These are phyloP conservation scores for Pedicia rivosa DNA, from an alignment of 2,888 invertebrate genomes.

Conservation along the genomic window DNA sequence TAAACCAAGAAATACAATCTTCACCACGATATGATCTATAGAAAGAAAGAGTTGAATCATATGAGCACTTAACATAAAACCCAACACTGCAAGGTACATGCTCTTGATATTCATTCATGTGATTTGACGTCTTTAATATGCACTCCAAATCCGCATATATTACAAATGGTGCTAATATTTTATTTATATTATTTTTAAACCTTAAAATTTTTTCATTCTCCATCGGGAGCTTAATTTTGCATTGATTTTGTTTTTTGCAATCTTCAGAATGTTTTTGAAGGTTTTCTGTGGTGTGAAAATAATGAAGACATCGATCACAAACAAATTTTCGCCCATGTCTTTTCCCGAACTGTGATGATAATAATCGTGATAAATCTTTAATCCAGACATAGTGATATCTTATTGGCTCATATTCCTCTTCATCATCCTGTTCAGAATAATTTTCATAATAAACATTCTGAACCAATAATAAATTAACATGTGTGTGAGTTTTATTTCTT, in stretches of 20 bases:
- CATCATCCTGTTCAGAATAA: no score
- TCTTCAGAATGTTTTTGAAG: neutral
- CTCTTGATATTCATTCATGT: conserved; percentile 3
- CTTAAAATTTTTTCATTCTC: conserved; percentile 6
- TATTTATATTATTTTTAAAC: conserved; percentile 10
- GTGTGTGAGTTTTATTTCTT: neutral
- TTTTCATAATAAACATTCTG: no score
- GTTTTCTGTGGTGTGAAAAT: conserved; percentile 7
- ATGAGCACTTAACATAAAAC: conserved; percentile 14
- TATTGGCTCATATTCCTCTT: neutral
- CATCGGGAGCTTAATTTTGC: conserved; percentile 8
- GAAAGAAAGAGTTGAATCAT: conserved; percentile 11
- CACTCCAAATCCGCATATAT: conserved; percentile 14
- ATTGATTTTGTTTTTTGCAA: conserved; percentile 3
- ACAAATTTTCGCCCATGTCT: conserved; percentile 6
- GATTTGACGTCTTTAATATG: conserved; percentile 5
- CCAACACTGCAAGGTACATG: conserved; percentile 13
- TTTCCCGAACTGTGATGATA: conserved; percentile 6
- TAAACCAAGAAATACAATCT: conserved; percentile 5
- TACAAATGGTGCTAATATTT: conserved; percentile 9
- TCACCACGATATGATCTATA: conserved; percentile 6
- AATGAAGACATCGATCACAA: conserved; percentile 13
- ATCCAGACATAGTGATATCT: conserved; percentile 10
- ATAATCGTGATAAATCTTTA: conserved; percentile 10
- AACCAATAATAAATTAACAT: no score